These are phyloP conservation scores for Atrichornis clamosus DNA, from an alignment of 2,113 vertebrate genomes.

Conservation along the genomic window DNA sequence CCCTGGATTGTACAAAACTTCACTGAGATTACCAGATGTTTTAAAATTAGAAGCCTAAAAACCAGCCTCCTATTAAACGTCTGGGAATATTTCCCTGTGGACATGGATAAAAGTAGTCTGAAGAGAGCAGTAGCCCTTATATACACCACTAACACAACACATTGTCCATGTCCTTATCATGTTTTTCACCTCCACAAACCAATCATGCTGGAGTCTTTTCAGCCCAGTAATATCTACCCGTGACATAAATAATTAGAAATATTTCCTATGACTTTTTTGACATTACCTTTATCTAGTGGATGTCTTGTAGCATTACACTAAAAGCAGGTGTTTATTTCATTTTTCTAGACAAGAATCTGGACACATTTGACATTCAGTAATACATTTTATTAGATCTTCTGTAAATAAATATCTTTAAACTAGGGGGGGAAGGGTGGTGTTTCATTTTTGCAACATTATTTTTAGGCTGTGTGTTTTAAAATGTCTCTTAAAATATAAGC, in stretches of 20 bases:
- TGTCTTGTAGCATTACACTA: not conserved
- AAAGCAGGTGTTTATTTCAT: not conserved
- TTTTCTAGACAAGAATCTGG: not conserved
- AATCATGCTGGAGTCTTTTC: not conserved
- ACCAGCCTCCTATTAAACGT: not conserved
- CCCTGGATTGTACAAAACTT: not conserved
- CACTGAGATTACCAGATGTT: not conserved
- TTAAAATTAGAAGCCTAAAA: not conserved
- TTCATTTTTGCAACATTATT: not conserved
- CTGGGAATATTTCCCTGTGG: not conserved
- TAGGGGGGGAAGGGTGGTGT: not conserved
- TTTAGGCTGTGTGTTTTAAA: not conserved
- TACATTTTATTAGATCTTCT: not conserved
- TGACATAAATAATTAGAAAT: not conserved
- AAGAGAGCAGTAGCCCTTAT: not conserved
- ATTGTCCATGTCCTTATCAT: not conserved
- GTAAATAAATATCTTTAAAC: not conserved
- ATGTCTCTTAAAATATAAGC: not conserved
- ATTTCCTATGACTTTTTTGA: not conserved
- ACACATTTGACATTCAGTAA: not conserved
- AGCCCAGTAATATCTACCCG: not conserved
- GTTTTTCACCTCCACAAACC: not conserved
- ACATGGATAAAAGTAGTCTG: not conserved
- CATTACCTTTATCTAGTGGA: not conserved
- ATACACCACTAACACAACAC: not conserved